A percentile compares a stretch with the other conserved stretches of the same genome.
phyloP scores from a whole-genome alignment of 2,113 vertebrate species.

The Crypturellus undulatus region DNA sequence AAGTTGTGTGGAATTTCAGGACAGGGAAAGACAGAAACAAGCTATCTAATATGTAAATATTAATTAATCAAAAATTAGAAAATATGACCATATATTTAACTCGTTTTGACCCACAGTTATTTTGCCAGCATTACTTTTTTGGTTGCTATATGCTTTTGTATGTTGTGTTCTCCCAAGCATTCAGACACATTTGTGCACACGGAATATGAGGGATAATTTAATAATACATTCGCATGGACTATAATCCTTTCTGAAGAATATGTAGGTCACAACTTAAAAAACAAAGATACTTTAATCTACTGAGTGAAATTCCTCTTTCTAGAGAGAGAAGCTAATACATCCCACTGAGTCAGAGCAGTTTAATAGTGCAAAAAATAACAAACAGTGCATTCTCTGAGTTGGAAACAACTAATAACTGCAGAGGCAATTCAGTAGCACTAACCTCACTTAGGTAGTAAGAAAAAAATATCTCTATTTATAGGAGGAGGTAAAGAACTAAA shows the following conservation, averaged over 20 bases:
- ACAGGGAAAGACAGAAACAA: neutral
- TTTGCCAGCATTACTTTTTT: neutral
- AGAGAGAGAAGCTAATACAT: neutral
- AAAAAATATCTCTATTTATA: neutral
- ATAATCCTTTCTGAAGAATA: neutral
- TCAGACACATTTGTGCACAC: neutral
- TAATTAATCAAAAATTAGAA: neutral
- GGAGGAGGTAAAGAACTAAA: neutral
- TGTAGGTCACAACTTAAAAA: neutral
- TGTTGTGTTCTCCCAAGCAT: neutral
- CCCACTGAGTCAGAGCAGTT: neutral
- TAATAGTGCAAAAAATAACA: neutral
- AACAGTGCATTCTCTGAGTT: neutral
- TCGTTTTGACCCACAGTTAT: neutral
- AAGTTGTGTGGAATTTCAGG: neutral
- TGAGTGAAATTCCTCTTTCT: neutral
- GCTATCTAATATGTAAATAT: neutral
- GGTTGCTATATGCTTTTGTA: neutral
- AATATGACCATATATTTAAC: neutral
- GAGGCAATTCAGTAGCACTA: neutral
- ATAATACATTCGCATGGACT: neutral
- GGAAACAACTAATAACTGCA: neutral
- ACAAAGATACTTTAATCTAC: neutral
- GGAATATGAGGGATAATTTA: neutral
- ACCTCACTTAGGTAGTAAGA: neutral